Evolutionary conservation across 2,888 invertebrate species (phyloP).

Genomic region (Athalia cordata): DNA sequence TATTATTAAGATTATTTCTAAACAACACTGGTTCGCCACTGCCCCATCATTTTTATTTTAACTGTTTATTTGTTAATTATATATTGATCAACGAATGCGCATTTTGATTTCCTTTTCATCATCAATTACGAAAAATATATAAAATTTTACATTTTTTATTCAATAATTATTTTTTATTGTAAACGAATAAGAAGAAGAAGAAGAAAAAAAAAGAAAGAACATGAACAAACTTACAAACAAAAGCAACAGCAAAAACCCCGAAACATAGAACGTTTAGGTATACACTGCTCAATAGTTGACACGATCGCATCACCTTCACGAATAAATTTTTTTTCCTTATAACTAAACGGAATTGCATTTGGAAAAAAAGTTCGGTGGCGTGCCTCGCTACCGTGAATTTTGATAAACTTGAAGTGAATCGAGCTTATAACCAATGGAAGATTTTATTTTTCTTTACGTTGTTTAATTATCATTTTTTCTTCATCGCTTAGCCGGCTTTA

Average conservation of each 20-base stretch:
- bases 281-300: no score
- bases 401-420: not conserved
- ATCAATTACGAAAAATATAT: no score
- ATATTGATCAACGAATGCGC: not conserved
- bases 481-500: not conserved
- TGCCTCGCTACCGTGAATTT: not conserved
- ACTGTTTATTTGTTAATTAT: slow-evolving; percentile 15
- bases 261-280: no score
- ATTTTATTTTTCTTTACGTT: slow-evolving; percentile 24
- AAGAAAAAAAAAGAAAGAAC: no score
- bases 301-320: not conserved
- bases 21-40: slow-evolving; percentile 42
- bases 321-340: not conserved
- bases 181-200: no score
- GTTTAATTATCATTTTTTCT: not conserved
- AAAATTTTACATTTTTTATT: no score
- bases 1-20: slow-evolving; percentile 20
- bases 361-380: not conserved
- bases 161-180: no score
- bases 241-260: no score
- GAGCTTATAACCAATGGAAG: slow-evolving; percentile 27
- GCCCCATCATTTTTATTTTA: slow-evolving; percentile 35
- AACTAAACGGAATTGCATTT: slow-evolving; percentile 26
- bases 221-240: no score
- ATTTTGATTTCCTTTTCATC: slow-evolving; percentile 1